Percentiles rank a stretch among this genome's conserved stretches.
Evolutionary conservation across 2,797 vertebrate species (phyloP).

Genomic region (Lepilemur septentrionalis): DNA sequence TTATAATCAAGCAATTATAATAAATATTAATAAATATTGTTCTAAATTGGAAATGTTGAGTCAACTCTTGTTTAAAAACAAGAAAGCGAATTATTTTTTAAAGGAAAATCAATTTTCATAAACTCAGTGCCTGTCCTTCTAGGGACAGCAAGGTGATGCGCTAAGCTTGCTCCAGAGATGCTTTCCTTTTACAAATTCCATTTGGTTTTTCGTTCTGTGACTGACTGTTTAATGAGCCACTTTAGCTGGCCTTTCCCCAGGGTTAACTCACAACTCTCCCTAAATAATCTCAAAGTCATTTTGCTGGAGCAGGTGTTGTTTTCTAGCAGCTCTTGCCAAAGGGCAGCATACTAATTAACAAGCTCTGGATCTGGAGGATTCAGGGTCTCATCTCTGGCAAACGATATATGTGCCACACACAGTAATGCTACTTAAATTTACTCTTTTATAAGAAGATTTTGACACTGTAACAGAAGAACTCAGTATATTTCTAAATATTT

Average conservation of each 20-base stretch:
- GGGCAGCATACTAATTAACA: conserved; percentile 27
- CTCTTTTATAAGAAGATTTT: conserved; percentile 11
- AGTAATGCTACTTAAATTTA: conserved; percentile 22
- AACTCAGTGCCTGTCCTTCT: conserved; percentile 12
- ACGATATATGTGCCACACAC: not conserved
- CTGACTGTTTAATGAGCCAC: conserved; percentile 65
- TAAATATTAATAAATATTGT: conserved; percentile 6
- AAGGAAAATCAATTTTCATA: conserved; percentile 45
- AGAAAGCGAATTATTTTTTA: conserved; percentile 20
- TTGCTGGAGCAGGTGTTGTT: conserved; percentile 31
- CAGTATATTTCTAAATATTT: conserved; percentile 32
- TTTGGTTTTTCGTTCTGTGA: conserved; percentile 53
- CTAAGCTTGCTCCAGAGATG: conserved; percentile 60
- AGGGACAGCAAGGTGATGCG: conserved; percentile 55
- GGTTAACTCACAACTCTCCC: conserved; percentile 56
- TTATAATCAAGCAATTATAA: conserved; percentile 5
- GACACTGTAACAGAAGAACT: conserved; percentile 30
- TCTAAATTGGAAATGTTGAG: not conserved
- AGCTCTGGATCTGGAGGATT: not conserved
- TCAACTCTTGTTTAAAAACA: conserved; percentile 1
- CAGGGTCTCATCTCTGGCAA: conserved; percentile 27
- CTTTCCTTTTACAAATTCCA: conserved; percentile 60
- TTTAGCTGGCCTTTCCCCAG: conserved; percentile 57
- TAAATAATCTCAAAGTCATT: conserved; percentile 55
- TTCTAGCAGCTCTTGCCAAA: conserved; percentile 42